Evolutionary conservation across 2,888 invertebrate species (phyloP), one percentile per base, ranked within the genome.

Genomic region (Campoplex nolae): DNA sequence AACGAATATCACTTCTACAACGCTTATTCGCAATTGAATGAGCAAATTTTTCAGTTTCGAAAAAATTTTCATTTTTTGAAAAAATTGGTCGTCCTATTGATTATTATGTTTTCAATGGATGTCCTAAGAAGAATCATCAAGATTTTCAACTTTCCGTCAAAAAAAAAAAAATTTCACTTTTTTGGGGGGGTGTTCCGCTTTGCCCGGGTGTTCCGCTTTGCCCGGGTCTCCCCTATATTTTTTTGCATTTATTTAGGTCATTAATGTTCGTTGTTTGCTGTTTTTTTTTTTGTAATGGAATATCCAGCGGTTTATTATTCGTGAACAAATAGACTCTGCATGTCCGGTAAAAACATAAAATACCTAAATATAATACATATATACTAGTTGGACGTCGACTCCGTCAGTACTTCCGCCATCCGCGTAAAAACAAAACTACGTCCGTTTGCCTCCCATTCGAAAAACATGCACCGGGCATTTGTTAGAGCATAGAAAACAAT

Each of bases 351-450:
- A 42, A n/a, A 62, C 32, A 62, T 16, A 62, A 62, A 62, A 32
- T 6, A 13, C 28, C 4, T 28, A 68, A 71, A 35, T 51, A 71
- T 28, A 23, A 45, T 70, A 48, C 48, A n/a, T 77, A 54, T 45
- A 54, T 45, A 67, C 67, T 62, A 45, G 78, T 51, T 54, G 74
- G 74, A 78, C 73, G 32, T 32, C 68, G 86, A 83, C 75, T 79
- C 79, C 74, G 54, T 74, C 79, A 83, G 86, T 83, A 83, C 81
- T 88, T 88, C 87, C 87, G 84, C 45, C 54, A 73, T 89, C 81
- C 78, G 81, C 23, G 82, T 87, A 85, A 87, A 87, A 89, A 88
- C 87, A 87, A 62, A 62, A 88, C 85, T 79, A 73, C 83, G 48
- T 76, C 38, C 58, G 74, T 76, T 45, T 68, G 54, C 73, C 62